phyloP scores from a whole-genome alignment of 1,140 invertebrate genomes.

The Oreohelix idahoensis region DNA sequence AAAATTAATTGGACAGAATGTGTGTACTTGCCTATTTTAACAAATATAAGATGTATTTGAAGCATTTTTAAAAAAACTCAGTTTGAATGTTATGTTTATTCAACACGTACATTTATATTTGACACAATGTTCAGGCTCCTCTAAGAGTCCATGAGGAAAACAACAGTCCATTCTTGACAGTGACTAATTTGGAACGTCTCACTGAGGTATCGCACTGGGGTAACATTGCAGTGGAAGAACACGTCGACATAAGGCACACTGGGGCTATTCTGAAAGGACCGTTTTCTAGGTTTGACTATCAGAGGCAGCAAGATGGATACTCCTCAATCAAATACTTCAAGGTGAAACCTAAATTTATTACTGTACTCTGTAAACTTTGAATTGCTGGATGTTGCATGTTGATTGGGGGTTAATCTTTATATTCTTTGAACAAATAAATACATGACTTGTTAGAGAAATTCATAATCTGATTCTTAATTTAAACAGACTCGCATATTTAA shows the following conservation, averaged over 20 bases:
- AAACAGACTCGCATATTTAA: no score
- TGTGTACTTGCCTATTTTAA: no score
- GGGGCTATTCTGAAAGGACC: constrained; percentile 89
- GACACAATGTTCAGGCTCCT: constrained; percentile 77
- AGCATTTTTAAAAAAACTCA: no score
- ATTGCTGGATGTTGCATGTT: no score
- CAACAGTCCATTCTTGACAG: constrained; percentile 94
- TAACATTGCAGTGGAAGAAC: constrained; percentile 97
- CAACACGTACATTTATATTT: no score
- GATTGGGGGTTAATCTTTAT: no score
- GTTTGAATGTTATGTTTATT: no score
- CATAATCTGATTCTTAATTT: no score
- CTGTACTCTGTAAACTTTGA: not conserved
- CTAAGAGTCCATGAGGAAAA: constrained; percentile 95
- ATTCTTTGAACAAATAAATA: no score
- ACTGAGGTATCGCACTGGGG: constrained; percentile 99
- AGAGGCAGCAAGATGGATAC: constrained; percentile 79
- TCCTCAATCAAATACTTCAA: constrained; percentile 93
- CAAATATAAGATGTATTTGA: no score
- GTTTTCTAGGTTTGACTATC: constrained; percentile 34
- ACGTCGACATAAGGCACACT: constrained; percentile 90
- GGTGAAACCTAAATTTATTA: constrained; percentile 53
- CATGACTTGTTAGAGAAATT: no score
- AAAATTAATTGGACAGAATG: no score
- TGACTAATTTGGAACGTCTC: constrained; percentile 86